Evolutionary conservation across 2,113 vertebrate species (phyloP), one percentile per base, ranked within the genome.

Genomic region (Oryzias woworae): DNA sequence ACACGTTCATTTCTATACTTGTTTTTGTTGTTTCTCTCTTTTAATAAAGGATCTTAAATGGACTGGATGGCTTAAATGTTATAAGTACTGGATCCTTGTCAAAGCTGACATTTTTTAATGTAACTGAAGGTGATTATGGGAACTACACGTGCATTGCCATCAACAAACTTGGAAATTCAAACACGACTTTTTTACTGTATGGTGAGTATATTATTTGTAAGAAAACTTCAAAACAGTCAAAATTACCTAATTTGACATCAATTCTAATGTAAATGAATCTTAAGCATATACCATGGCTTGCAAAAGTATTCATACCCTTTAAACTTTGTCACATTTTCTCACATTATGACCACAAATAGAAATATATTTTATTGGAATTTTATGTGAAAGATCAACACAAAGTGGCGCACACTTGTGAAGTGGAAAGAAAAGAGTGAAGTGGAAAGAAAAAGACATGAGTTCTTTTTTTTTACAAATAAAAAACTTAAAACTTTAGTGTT

Each of bases 91-190:
- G 94, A 56, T 94, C 92, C 7, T 86, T 94, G 78, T 98, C 97
- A 31, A 94, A 90, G 44, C 91, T 99, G 85, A 98, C 93, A 17
- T 98, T 99, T 89, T 95, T 94, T 85, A 99, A 99, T 0, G 95
- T 98, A 66, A 95, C 97, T 0, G 95, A 98, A 58, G 92, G 91
- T 14, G 96, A 98, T 84, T 99, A 98, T 0, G 96, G 97, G 31
- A 99, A 99, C 92, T 99, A 98, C 90, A 98, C 96, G 4, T 99
- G 97, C 0, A 91, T 98, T 49, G 96, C 96, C 62, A 90, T 91
- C 82, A 99, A 99, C 91, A 95, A 92, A 82, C 83, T 99, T 43
- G 97, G 97, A 17, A 95, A 91, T 71, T 94, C 95, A 76, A 96
- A 96, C 7, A 96, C 96, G 82, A 97, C 93, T 90, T 93, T 97